Percentiles rank a stretch among this genome's conserved stretches.
These are phyloP conservation scores for Protula sp. DNA, from an alignment of 2,888 invertebrate species.

Conservation along the genomic window DNA sequence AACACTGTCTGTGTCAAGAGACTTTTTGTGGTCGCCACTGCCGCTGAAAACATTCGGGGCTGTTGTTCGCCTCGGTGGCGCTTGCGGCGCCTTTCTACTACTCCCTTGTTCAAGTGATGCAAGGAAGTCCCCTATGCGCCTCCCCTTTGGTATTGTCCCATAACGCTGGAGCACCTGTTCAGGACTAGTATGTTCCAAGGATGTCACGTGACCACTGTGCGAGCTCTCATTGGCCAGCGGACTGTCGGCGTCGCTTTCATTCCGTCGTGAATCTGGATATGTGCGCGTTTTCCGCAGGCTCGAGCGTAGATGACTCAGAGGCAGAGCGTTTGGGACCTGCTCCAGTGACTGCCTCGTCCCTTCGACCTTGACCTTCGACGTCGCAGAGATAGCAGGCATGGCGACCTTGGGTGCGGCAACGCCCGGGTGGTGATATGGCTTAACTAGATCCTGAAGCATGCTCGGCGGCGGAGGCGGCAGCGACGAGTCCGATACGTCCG, in stretches of 20 bases:
- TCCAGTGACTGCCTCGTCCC: neutral
- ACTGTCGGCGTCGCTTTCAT: neutral
- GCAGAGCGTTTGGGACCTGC: neutral
- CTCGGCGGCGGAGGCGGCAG: conserved; percentile 21
- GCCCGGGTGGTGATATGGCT: conserved; percentile 4
- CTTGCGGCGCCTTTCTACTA: neutral
- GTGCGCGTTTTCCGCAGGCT: conserved; percentile 18
- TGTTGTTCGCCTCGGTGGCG: neutral
- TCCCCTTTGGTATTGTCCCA: conserved; percentile 94
- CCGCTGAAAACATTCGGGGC: no score
- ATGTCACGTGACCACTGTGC: no score
- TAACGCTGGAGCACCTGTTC: conserved; percentile 84
- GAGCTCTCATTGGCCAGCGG: neutral
- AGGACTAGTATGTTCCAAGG: no score
- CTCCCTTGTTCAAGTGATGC: conserved; percentile 66
- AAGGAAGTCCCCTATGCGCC: conserved; percentile 90
- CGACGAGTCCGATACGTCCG: conserved; percentile 14
- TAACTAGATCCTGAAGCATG: conserved; percentile 8
- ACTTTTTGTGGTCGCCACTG: neutral
- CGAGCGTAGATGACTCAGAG: conserved; percentile 12
- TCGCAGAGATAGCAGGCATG: neutral
- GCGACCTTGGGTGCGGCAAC: conserved; percentile 2
- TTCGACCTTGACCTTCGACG: neutral
- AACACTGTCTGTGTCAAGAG: neutral
- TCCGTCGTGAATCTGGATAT: neutral